phyloP scores from a whole-genome alignment of 30 jellyfish, hydroid and myxozoan species.

The Hydra vulgaris region DNA sequence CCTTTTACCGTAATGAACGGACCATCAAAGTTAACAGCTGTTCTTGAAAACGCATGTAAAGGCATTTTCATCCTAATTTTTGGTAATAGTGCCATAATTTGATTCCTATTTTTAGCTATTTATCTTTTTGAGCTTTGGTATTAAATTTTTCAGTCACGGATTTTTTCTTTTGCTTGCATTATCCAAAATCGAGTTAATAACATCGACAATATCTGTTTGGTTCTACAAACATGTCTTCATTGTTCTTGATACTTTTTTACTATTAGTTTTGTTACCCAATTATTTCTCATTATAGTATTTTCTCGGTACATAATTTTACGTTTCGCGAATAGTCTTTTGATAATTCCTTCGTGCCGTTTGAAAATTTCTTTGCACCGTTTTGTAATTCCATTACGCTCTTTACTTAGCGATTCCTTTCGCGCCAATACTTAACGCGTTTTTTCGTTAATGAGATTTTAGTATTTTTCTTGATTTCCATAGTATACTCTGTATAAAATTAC shows the following conservation, averaged over 20 bases:
- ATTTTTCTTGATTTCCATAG: no score
- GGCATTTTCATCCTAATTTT: conserved; percentile 12
- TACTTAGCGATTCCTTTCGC: no score
- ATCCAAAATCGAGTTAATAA: background rate
- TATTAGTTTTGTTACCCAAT: background rate
- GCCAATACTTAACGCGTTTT: no score
- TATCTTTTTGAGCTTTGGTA: background rate
- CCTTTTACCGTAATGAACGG: conserved; percentile 43
- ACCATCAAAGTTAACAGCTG: conserved; percentile 46
- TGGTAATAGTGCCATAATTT: conserved; percentile 45
- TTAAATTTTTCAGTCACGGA: background rate
- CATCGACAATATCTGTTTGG: background rate
- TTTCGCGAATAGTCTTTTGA: no score
- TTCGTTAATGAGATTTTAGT: no score
- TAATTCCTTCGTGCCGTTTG: no score
- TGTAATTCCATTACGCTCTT: no score
- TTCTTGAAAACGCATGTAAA: conserved; percentile 36
- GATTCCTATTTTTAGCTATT: conserved; percentile 28
- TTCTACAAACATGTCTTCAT: background rate
- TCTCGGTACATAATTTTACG: no score
- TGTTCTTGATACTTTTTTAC: background rate
- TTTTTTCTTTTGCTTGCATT: background rate
- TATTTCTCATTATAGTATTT: no score
- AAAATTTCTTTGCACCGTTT: no score
- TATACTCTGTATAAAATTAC: no score